Evolutionary conservation across 2,888 invertebrate species (phyloP), one percentile per base, ranked within the genome.

Genomic region (Neoitamus cyanurus): DNA sequence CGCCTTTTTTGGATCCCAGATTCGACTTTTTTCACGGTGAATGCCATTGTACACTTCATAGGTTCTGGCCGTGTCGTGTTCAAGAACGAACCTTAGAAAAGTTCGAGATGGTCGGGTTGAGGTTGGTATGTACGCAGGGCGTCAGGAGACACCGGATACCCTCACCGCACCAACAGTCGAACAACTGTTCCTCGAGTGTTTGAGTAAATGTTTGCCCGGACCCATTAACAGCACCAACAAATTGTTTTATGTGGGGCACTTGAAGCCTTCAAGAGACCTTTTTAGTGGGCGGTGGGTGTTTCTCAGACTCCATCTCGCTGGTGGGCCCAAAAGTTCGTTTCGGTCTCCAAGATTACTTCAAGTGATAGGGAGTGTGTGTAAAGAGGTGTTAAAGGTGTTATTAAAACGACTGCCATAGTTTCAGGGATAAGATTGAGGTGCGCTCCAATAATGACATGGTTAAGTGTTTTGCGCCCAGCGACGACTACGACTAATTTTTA

Each of bases 201-300:
- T 82, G 69, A 82, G 82, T 37, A 82, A 82, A 82, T 82, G 82
- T 82, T 82, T 82, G 37, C 82, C 82, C 69, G 37, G 37, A 69
- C 82, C 82, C 82, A 82, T 82, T 82, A 82, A 68, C 48, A 82
- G 37, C 82, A 68, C 82, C 82, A 82, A 82, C 82, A 82, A 82
- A 82, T 82, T 82, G 82, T 82, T 82, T 82, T 82, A 82, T 82
- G 82, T 82, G 82, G 82, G 82, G 82, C 82, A 82, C 82, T 82
- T 82, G 82, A 82, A 69, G 20, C 37, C 68, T 82, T 82, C 69
- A 69, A 82, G 82, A 69, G 82, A 82, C 82, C 82, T 42, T 82
- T 82, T 82, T 82, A 36, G 82, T 82, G 82, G 82, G 82, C 69
- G 82, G 82, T 69, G 68, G 69, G 37, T 48, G 69, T 28, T 34